phyloP scores from a whole-genome alignment of 2,888 invertebrate species.

The Microdon myrmicae region DNA sequence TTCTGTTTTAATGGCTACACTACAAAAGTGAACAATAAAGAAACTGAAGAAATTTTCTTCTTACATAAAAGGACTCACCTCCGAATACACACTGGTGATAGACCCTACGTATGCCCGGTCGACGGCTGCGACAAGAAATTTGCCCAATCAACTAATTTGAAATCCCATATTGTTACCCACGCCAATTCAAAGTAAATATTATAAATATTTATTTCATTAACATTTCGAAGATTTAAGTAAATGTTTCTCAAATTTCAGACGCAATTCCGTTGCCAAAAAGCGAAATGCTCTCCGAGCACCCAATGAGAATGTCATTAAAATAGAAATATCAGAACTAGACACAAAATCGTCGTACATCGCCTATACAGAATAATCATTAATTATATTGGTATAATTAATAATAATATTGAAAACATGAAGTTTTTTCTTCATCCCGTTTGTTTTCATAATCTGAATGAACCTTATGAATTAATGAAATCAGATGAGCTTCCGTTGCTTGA shows the following conservation, averaged over 20 bases:
- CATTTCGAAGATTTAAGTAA: no score
- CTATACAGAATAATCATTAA: slow-evolving; percentile 76
- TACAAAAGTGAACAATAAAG: no score
- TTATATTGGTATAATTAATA: slow-evolving; percentile 8
- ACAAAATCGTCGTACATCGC: slow-evolving; percentile 86
- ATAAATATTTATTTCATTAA: no score
- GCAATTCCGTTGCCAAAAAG: slow-evolving; percentile 71
- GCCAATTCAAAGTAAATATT: slow-evolving; percentile 94
- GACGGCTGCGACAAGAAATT: slow-evolving; percentile 99
- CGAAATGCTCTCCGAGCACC: slow-evolving; percentile 70
- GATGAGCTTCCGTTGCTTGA: no score
- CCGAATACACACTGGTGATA: slow-evolving; percentile 95
- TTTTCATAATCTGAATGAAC: no score
- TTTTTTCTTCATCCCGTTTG: no score
- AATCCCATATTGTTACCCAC: slow-evolving; percentile 97
- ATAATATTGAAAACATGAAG: no score
- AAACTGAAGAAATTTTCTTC: no score
- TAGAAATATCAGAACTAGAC: slow-evolving; percentile 76
- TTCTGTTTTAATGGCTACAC: no score
- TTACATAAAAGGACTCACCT: slow-evolving; percentile 96
- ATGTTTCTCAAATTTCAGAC: slow-evolving; percentile 55
- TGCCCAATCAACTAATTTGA: slow-evolving; percentile 97
- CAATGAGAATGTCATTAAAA: slow-evolving; percentile 77
- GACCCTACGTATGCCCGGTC: slow-evolving; percentile 98
- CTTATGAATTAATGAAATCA: no score